phyloP scores from a whole-genome alignment of 2,888 invertebrate genomes.

The Tupiocoris notatus region DNA sequence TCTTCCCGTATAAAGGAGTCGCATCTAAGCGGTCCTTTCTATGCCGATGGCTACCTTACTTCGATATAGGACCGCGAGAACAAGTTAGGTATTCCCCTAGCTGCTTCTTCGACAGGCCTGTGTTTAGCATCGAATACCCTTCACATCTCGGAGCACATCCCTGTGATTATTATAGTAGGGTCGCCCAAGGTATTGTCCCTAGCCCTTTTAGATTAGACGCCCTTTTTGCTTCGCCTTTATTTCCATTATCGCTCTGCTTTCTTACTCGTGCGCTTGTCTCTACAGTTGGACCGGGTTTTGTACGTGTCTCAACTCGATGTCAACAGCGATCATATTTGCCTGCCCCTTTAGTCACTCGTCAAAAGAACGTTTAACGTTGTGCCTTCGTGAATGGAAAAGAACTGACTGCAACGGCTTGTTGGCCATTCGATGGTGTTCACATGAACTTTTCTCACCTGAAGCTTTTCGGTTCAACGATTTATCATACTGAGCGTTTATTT shows the following conservation, averaged over 20 bases:
- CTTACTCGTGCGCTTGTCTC: too few relatives aligned
- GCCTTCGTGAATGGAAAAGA: too few relatives aligned
- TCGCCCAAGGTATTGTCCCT: background rate
- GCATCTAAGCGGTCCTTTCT: background rate
- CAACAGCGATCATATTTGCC: too few relatives aligned
- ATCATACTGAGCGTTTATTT: too few relatives aligned
- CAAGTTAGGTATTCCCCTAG: background rate
- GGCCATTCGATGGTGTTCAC: too few relatives aligned
- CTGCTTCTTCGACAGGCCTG: background rate
- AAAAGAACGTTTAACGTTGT: too few relatives aligned
- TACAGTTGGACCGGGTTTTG: too few relatives aligned
- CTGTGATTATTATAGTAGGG: background rate
- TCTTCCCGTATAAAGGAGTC: background rate
- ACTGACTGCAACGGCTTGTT: too few relatives aligned
- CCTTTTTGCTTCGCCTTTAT: background rate
- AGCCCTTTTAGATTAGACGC: background rate
- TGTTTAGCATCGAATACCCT: background rate
- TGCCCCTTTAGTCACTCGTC: too few relatives aligned
- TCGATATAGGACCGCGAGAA: background rate
- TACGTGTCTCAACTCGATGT: too few relatives aligned
- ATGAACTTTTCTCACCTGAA: too few relatives aligned
- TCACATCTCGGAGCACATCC: background rate
- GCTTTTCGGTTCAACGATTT: too few relatives aligned
- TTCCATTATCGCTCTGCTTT: background rate
- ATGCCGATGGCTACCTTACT: background rate